These are phyloP conservation scores for Drosophila peninsularis DNA, from an alignment of 2,888 invertebrate species.

Conservation along the genomic window DNA sequence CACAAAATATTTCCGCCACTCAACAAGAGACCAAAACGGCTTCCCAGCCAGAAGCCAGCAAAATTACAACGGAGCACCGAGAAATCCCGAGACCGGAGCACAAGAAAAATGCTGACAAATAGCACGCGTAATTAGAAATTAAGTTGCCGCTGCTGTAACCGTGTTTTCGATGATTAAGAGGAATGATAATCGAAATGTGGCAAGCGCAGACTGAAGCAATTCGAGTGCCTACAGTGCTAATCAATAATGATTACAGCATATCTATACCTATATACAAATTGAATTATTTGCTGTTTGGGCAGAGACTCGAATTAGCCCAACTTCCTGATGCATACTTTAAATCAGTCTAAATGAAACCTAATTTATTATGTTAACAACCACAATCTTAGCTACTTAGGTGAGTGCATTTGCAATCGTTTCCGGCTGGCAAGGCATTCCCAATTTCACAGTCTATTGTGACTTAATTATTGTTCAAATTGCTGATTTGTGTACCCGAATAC, in stretches of 20 bases:
- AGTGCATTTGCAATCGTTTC: no score
- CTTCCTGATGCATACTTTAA: not conserved
- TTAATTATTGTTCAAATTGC: not conserved
- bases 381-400: not conserved
- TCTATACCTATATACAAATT: no score
- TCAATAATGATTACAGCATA: slow-evolving; percentile 16
- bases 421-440: not conserved
- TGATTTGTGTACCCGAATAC: not conserved
- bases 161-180: slow-evolving; percentile 65
- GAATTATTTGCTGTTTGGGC: not conserved
- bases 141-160: slow-evolving; percentile 59
- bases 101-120: slow-evolving; percentile 69
- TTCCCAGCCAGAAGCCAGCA: slow-evolving; percentile 20
- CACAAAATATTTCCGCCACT: slow-evolving; percentile 76
- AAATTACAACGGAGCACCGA: not conserved
- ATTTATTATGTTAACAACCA: not conserved
- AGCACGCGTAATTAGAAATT: slow-evolving; percentile 78
- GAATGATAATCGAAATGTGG: slow-evolving; percentile 64
- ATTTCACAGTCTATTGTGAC: not conserved
- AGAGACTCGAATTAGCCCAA: not conserved
- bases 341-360: not conserved
- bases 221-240: slow-evolving; percentile 18
- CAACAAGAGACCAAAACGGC: slow-evolving; percentile 51
- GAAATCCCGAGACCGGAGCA: slow-evolving; percentile 1
- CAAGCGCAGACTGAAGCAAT: slow-evolving; percentile 11